These are phyloP conservation scores for Drosophila albomicans DNA, from an alignment of 1,140 invertebrate species.

Conservation along the genomic window DNA sequence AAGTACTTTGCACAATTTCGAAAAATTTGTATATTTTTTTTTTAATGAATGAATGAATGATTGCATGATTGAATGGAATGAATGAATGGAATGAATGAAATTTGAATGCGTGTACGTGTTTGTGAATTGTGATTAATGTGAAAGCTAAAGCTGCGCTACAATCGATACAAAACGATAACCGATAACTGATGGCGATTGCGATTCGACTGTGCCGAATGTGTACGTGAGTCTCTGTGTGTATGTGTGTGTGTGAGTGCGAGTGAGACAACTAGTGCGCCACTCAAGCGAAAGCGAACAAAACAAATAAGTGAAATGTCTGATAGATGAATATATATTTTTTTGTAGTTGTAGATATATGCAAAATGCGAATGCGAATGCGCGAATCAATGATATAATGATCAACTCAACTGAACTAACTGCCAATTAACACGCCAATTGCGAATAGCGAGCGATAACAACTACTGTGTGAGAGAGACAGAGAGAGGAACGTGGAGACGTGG, in stretches of 20 bases:
- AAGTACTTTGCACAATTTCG: constrained; percentile 82
- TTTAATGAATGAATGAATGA: constrained; percentile 54
- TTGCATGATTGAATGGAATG: constrained; percentile 48
- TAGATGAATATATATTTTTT: constrained; percentile 4
- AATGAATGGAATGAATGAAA: constrained; percentile 1
- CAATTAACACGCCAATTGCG: constrained; percentile 72
- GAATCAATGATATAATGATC: constrained; percentile 55
- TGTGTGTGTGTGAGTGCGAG: neutral
- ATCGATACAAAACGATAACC: constrained; percentile 19
- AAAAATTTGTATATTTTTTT: constrained; percentile 59
- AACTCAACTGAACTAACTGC: constrained; percentile 63
- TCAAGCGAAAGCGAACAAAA: constrained; percentile 48
- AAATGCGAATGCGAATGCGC: constrained; percentile 15
- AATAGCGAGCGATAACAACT: constrained; percentile 17
- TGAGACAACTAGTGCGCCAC: neutral
- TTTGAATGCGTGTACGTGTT: constrained; percentile 33
- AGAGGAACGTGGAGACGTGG: neutral
- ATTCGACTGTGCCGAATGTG: constrained; percentile 43
- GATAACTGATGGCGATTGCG: constrained; percentile 10
- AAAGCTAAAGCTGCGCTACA: constrained; percentile 35
- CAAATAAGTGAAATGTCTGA: constrained; percentile 39
- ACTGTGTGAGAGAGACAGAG: constrained; percentile 14
- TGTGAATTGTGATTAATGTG: constrained; percentile 40
- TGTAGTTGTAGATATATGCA: too few species aligned
- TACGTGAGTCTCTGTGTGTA: neutral